Base-by-base conservation (phyloP, 2,888 invertebrate species). In the Drosophila paracracens region DNA sequence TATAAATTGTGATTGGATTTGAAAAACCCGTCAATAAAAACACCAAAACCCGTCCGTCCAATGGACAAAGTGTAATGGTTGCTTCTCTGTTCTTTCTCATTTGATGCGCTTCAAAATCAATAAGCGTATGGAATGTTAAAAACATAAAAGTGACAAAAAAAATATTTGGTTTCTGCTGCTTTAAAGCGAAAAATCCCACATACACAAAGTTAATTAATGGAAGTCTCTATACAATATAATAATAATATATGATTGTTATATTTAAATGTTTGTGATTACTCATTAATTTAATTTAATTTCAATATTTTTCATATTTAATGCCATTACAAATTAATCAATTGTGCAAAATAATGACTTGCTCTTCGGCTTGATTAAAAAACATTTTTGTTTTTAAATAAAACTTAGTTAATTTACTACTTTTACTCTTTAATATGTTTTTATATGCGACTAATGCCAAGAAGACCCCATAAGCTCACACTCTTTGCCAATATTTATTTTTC, bases 81-180 rank as follows among this genome's bases (percentile, higher is more conserved):
- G 18, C 52, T 31, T 35, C 21, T 40, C 51, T 48, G 46, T 25
- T 36, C 56, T 52, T 71, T 82, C 69, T 79, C 71, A 72, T 66
- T 69, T 58, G 76, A 70, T 70, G 74, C 57, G 58, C 70, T 79
- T 81, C 76, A 79, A 70, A 85, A 89, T 83, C 85, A 85, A 85
- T 89, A 89, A 87, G 82, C 79, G 88, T 76, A 89, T 75, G 64
- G 70, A 90, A 74, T 70, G 73, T 64, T 88, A 76, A 81, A 78
- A 90, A 72, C 70, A 78, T 87, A 64, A 78, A 77, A 88, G 62
- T 72, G 50, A 38, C 60, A 72, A 79, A 63, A 63, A 63, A 35
- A 43, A 58, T 21, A 40, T 40, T 50, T 6, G 48, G 27, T 74
- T 25, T 27, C 10, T 33, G 10, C 10, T 29, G 51, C 56, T 72